A percentile compares a stretch with the other conserved stretches of the same genome.
Conservation (phyloP, 2,888 invertebrate genomes). For the Brenthis hecate region DNA sequence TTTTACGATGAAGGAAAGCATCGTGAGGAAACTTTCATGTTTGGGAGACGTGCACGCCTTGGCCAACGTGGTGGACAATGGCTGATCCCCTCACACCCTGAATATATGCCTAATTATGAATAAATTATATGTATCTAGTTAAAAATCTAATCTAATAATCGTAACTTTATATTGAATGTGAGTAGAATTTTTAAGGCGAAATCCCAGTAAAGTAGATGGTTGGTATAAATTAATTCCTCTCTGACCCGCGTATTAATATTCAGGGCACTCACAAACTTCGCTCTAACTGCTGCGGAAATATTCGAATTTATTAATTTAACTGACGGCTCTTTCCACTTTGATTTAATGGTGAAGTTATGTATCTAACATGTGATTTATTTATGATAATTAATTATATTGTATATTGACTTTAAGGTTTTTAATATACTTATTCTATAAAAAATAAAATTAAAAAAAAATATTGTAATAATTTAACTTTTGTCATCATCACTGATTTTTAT, state of each 20-base stretch:
- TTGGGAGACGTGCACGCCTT: no score
- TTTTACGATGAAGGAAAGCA: no score
- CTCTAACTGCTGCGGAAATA: conserved; percentile 72
- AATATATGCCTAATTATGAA: not conserved
- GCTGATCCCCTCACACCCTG: no score
- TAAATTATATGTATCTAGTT: conserved; percentile 2
- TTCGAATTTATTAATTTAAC: conserved; percentile 72
- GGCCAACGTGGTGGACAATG: no score
- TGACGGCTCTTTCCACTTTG: conserved; percentile 55
- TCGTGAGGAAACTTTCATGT: no score
- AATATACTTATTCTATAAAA: no score
- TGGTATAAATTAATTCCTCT: conserved; percentile 75
- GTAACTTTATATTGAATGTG: conserved; percentile 64
- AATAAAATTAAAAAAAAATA: no score
- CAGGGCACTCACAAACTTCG: conserved; percentile 77
- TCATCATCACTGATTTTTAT: no score
- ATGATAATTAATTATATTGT: not conserved
- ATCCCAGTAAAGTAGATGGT: conserved; percentile 68
- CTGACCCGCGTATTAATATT: conserved; percentile 79
- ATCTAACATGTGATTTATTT: not conserved
- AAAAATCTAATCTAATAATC: conserved; percentile 47
- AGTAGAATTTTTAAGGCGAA: conserved; percentile 70
- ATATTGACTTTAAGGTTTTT: no score
- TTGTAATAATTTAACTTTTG: no score
- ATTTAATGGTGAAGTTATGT: conserved; percentile 43